Conservation (phyloP, 2,113 vertebrate species). For the Ciconia maguari region DNA sequence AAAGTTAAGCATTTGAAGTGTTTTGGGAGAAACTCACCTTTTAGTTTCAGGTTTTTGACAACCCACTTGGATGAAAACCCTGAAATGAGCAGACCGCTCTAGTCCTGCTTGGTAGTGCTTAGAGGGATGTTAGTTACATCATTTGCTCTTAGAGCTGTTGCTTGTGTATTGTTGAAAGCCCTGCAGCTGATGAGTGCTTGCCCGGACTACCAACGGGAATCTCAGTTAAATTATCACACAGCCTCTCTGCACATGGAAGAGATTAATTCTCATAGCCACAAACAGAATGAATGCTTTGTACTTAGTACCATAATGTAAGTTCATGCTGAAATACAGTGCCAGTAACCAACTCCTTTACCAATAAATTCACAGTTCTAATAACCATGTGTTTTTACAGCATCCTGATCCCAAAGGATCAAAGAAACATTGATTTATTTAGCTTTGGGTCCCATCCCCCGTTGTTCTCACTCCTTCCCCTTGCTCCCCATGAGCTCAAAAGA, state of each 20-base stretch:
- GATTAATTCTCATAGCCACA: constrained; percentile 63
- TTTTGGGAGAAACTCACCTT: constrained; percentile 36
- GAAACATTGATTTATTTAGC: constrained; percentile 26
- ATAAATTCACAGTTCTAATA: constrained; percentile 58
- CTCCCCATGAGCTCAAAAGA: not conserved
- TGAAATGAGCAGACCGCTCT: not conserved
- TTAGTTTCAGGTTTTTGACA: constrained; percentile 6
- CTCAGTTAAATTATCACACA: constrained; percentile 47
- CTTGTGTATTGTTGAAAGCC: not conserved
- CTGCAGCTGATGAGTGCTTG: constrained; percentile 35
- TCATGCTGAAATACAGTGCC: constrained; percentile 48
- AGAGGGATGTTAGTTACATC: not conserved
- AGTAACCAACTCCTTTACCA: constrained; percentile 38
- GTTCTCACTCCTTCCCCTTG: not conserved
- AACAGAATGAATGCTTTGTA: constrained; percentile 62
- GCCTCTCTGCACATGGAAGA: constrained; percentile 70
- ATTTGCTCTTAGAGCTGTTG: constrained; percentile 13
- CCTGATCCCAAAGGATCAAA: constrained; percentile 40
- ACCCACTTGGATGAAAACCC: not conserved
- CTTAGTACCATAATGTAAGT: constrained; percentile 30
- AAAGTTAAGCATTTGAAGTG: not conserved
- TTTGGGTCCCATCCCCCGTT: not conserved
- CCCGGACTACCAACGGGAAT: constrained; percentile 12
- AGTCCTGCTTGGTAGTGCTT: not conserved
- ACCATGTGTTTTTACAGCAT: constrained; percentile 29